Evolutionary conservation across 2,797 vertebrate species (phyloP).

Genomic region (Ficedula albicollis): DNA sequence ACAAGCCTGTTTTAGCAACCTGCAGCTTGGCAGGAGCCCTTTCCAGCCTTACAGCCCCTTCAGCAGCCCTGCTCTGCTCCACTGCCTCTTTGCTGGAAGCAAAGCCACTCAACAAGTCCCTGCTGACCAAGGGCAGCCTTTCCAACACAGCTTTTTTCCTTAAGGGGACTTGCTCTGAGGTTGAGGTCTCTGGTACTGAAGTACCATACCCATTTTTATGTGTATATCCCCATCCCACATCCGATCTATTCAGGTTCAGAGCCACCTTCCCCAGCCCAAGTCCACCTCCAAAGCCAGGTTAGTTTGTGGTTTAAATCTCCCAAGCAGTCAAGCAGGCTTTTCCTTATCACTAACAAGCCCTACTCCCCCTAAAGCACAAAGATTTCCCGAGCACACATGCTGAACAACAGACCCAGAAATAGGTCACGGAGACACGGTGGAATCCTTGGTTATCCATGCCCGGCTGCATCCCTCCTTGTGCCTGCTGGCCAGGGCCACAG

Average conservation of each 20-base stretch:
- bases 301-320: not conserved
- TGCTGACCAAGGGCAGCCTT: not conserved
- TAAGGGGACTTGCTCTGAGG: not conserved
- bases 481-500: not conserved
- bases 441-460: constrained; percentile 4
- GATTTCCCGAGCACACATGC: not conserved
- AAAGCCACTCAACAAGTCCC: constrained; percentile 16
- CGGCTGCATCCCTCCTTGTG: not conserved
- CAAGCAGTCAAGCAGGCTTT: not conserved
- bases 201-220: not conserved
- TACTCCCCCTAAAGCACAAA: not conserved
- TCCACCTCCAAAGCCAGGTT: not conserved
- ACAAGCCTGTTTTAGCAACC: not conserved
- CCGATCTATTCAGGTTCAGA: not conserved
- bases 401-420: constrained; percentile 46
- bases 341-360: not conserved
- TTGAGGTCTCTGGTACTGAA: not conserved
- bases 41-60: not conserved
- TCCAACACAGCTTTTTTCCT: not conserved
- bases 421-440: constrained; percentile 16
- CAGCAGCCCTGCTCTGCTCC: not conserved
- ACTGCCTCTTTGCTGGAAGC: not conserved
- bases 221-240: rapidly evolving
- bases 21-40: not conserved
- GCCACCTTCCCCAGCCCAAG: not conserved